Base-by-base conservation (phyloP, 2,797 vertebrate species). In the Coregonus suidteri region DNA sequence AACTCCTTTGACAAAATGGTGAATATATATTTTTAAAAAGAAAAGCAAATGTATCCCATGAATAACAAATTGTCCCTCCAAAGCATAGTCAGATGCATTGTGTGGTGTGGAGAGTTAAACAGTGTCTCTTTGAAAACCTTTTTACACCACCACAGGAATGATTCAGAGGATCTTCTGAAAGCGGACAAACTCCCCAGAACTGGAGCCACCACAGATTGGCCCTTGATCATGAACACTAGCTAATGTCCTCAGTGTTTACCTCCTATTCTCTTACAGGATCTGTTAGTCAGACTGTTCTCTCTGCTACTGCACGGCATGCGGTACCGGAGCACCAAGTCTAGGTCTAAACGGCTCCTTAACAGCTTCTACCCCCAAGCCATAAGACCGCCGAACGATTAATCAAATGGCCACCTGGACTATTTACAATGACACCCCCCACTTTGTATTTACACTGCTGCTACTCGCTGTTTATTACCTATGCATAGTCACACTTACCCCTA, bases 261-360 rank as follows among this genome's bases (percentile, higher is more conserved):
- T 25, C 75, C 86, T 37, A 69, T 83, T 68, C 72, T 9, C 54
- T 47, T 51, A 6, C 47, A 51, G 52, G 20, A 75, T 47, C 7
- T 47, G 41, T 47, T 11, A 11, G 1, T 9, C 41, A 47, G 41
- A 47, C 41, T 11, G 41, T 47, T 47, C 41, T 47, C 41, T 47
- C 41, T 47, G 41, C 41, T 47, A 47, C 7, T 1, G 7, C 7
- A 47, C 7, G 6, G 7, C 41, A 47, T 9, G 7, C 7, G 41
- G 41, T 41, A 9, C 7, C 41, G 41, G 41, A 41, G 41, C 41
- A 1, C 41, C 41, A 41, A 47, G 41, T 47, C 41, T 47, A 47
- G 41, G 41, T 9, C 41, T 1, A 47, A 47, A 47, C 0, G 7
- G 41, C 7, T 9, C 7, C 41, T 9, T 47, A 47, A 47, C 41